Evolutionary conservation across 2,113 vertebrate species (phyloP), one percentile per base, ranked within the genome.

Genomic region (Oreocharis arfaki): DNA sequence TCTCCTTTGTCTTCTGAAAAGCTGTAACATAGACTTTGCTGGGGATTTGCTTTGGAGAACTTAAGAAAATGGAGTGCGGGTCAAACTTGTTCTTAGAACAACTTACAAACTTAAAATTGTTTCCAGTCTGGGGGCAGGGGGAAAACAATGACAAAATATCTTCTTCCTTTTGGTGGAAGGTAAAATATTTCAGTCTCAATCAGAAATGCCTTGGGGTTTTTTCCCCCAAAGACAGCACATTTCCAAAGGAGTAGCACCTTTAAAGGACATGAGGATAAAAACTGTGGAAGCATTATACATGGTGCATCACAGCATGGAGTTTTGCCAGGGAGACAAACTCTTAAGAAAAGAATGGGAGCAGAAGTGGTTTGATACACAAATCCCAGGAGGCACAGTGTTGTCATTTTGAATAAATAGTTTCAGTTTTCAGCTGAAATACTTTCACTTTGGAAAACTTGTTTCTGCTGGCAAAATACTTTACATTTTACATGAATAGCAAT

Each of bases 11-110:
- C n/a, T 81, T 73, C 39, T 68, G 59, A 80, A 81, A 77, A 94
- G 18, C 64, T 84, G 30, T 75, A 87, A 57, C 19, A 77, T 21
- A 55, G 23, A 39, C 30, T 63, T 84, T 33, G 13, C 35, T 67
- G 57, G 19, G 10, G 3, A 0, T 3, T 75, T 88, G 11, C 68
- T 73, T 67, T 81, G 33, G 19, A 67, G 61, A 73, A 46, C 16
- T 55, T 17, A 49, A 61, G 50, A 70, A 83, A 69, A 70, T n/a
- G 7, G 13, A 32, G 9, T 7, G 5, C 0, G 0, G 7, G 16
- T 67, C 41, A 65, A 79, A 68, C 47, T 88, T 86, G 13, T 82
- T 82, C 47, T 82, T 68, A n/a, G n/a, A n/a, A n/a, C n/a, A n/a
- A n/a, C n/a, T n/a, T n/a, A n/a, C n/a, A n/a, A n/a, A n/a, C n/a